phyloP scores from a whole-genome alignment of 1,140 invertebrate species.

The Scaptodrosophila lebanonensis region DNA sequence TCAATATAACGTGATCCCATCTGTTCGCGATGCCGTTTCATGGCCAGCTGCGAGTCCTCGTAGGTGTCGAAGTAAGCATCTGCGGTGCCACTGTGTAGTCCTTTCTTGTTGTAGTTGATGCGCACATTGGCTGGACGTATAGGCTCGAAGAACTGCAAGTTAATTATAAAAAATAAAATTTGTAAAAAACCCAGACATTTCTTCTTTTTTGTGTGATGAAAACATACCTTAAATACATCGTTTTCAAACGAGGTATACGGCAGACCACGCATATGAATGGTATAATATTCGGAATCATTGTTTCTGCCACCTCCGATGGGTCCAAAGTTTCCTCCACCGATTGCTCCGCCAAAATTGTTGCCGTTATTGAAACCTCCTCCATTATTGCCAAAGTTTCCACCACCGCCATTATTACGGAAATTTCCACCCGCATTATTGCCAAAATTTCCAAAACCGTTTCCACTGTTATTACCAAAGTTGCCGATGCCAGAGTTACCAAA shows the following conservation, averaged over 20 bases:
- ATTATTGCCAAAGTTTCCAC: conserved; percentile 42
- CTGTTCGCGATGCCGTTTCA: conserved; percentile 89
- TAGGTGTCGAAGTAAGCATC: conserved; percentile 90
- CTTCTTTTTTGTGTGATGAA: neutral
- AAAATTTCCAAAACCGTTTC: conserved; percentile 36
- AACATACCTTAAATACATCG: conserved; percentile 67
- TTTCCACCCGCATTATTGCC: conserved; percentile 52
- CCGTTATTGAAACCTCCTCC: conserved; percentile 39
- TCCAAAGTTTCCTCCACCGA: conserved; percentile 51
- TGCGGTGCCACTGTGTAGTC: conserved; percentile 92
- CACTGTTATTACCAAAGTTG: conserved; percentile 5
- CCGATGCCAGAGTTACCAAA: conserved; percentile 29
- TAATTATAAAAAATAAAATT: neutral
- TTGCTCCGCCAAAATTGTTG: conserved; percentile 23
- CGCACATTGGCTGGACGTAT: conserved; percentile 68
- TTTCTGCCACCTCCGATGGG: conserved; percentile 54
- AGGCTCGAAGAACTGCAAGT: conserved; percentile 72
- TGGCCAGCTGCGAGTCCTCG: conserved; percentile 86
- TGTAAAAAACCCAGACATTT: neutral
- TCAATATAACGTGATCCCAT: conserved; percentile 95
- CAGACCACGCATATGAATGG: conserved; percentile 70
- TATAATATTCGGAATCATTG: conserved; percentile 58
- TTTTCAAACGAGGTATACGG: conserved; percentile 75
- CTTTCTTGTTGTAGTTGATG: conserved; percentile 79
- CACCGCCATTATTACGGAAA: conserved; percentile 39